A percentile compares a stretch with the other conserved stretches of the same genome.
These are phyloP conservation scores for Myotis pilosus DNA, from an alignment of 2,797 vertebrate genomes.

Conservation along the genomic window DNA sequence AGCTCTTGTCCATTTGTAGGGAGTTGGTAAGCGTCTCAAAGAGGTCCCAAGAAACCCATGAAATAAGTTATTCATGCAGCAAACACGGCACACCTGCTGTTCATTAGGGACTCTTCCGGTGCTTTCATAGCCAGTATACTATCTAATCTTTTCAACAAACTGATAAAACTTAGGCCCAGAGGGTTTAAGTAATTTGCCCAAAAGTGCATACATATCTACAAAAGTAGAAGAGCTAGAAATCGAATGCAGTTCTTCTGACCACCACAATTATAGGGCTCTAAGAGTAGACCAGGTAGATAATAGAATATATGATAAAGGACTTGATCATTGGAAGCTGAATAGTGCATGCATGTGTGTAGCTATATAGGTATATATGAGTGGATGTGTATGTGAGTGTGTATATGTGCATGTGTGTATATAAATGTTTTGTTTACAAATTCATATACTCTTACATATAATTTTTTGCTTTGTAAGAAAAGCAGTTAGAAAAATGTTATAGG, in stretches of 20 bases:
- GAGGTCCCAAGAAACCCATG: neutral
- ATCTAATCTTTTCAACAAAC: neutral
- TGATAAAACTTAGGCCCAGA: neutral
- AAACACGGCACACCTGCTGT: neutral
- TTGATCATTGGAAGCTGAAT: neutral
- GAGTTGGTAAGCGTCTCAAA: neutral
- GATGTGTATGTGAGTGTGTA: neutral
- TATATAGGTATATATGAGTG: neutral
- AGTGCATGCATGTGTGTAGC: neutral
- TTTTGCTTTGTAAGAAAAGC: slow-evolving; percentile 24
- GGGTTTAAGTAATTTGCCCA: neutral
- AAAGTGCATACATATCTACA: neutral
- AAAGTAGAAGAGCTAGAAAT: slow-evolving; percentile 33
- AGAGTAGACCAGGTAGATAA: neutral
- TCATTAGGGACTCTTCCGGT: neutral
- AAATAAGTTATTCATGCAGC: neutral
- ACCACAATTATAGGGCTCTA: neutral
- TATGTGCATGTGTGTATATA: neutral
- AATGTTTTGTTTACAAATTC: neutral
- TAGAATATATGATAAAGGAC: neutral
- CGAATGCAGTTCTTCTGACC: neutral
- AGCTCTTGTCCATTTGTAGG: neutral
- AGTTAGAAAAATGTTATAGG: neutral
- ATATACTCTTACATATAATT: neutral
- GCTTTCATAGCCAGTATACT: neutral